These are phyloP conservation scores for Equus przewalskii DNA, from an alignment of 2,113 vertebrate genomes.

Conservation along the genomic window DNA sequence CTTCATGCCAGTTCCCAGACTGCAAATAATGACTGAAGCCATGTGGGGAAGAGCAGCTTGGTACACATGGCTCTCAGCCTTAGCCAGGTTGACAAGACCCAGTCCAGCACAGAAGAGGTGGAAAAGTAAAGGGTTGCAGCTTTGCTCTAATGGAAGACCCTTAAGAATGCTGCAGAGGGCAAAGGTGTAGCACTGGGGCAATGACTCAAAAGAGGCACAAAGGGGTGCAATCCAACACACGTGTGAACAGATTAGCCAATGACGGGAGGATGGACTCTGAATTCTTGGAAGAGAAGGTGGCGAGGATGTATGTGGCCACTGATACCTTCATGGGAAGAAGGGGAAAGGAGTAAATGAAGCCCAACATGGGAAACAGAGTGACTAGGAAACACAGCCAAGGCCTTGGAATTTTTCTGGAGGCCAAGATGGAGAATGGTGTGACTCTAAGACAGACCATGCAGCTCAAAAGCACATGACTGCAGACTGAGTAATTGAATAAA, in stretches of 20 bases:
- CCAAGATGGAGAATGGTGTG: background rate
- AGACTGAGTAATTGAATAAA: constrained; percentile 73
- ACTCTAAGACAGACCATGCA: background rate
- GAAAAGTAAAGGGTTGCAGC: background rate
- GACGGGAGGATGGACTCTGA: background rate
- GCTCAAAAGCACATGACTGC: constrained; percentile 33
- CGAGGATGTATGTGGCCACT: background rate
- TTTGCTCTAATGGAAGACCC: background rate
- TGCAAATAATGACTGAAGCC: background rate
- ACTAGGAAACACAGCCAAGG: background rate
- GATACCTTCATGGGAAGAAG: background rate
- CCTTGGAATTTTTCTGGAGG: background rate
- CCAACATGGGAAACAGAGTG: background rate
- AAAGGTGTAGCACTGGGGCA: background rate
- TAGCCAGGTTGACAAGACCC: background rate
- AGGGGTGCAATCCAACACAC: background rate
- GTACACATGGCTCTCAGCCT: background rate
- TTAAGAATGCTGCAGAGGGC: background rate
- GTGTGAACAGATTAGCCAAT: background rate
- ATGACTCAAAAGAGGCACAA: background rate
- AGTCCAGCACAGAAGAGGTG: background rate
- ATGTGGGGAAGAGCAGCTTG: background rate
- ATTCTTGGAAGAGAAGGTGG: background rate
- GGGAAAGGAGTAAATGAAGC: background rate
- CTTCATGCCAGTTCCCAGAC: background rate